Percentiles rank a stretch among this genome's conserved stretches.
phyloP scores from a whole-genome alignment of 2,888 invertebrate species.

The Apodemia mormo region DNA sequence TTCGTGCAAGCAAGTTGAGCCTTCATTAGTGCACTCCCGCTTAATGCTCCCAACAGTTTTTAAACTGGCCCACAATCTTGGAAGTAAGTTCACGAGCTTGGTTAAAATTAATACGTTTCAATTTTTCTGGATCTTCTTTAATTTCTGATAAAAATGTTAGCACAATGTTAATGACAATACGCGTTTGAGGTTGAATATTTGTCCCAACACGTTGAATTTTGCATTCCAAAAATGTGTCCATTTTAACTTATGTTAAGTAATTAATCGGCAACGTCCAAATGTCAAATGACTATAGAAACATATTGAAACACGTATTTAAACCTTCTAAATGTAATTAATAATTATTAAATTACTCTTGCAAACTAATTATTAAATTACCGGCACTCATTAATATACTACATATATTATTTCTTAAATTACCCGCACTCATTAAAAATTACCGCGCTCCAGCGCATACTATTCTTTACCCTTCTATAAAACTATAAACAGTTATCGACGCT shows the following conservation, averaged over 20 bases:
- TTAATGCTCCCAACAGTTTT: too few relatives aligned
- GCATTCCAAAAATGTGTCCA: neutral
- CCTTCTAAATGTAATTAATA: neutral
- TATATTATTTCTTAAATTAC: neutral
- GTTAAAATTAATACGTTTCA: too few relatives aligned
- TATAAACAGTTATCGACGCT: neutral
- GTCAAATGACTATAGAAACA: neutral
- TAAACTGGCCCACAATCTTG: too few relatives aligned
- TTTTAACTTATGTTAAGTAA: neutral
- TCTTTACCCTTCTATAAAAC: neutral
- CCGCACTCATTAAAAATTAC: neutral
- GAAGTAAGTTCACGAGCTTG: too few relatives aligned
- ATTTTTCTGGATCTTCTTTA: too few relatives aligned
- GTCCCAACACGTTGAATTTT: too few relatives aligned
- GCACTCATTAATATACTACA: neutral
- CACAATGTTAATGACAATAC: too few relatives aligned
- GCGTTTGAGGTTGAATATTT: too few relatives aligned
- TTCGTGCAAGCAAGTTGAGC: too few relatives aligned
- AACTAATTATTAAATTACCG: neutral
- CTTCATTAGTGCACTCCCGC: too few relatives aligned
- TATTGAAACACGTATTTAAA: neutral
- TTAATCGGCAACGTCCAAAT: neutral
- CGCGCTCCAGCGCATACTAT: too few relatives aligned
- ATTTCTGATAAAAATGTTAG: too few relatives aligned
- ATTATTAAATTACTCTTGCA: neutral